Percentiles rank a stretch among this genome's conserved stretches.
phyloP scores from a whole-genome alignment of 2,797 vertebrate genomes.

The Melanotaenia maccullochi region DNA sequence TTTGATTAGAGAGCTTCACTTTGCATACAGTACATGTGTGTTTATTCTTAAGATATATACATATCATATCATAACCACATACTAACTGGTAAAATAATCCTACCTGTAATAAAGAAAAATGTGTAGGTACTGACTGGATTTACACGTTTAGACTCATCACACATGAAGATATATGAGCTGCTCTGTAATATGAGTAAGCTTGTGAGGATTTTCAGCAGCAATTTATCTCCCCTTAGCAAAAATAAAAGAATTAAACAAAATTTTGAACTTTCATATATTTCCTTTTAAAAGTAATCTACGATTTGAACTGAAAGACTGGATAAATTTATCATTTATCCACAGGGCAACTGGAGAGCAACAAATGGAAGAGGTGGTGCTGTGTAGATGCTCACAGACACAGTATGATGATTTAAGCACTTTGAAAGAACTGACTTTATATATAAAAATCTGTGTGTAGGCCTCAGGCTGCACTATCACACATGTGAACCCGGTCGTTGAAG shows the following conservation, averaged over 20 bases:
- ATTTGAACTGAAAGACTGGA: not conserved
- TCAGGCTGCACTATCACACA: not conserved
- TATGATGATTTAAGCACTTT: not conserved
- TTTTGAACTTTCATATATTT: not conserved
- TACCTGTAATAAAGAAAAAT: not conserved
- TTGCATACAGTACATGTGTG: not conserved
- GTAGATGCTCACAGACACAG: not conserved
- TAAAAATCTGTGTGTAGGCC: not conserved
- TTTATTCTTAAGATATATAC: not conserved
- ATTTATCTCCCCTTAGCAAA: too few species aligned
- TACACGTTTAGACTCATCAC: not conserved
- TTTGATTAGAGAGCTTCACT: slow-evolving; percentile 43
- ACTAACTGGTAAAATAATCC: not conserved
- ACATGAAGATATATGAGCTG: not conserved
- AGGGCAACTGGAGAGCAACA: not conserved
- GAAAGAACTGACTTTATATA: not conserved
- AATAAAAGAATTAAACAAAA: too few species aligned
- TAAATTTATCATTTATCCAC: not conserved
- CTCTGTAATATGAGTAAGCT: not conserved
- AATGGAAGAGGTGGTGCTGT: not conserved
- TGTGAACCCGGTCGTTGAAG: not conserved
- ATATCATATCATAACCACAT: not conserved
- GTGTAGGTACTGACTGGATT: not conserved
- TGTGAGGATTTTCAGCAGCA: not conserved
- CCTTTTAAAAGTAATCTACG: not conserved